Evolutionary conservation across 2,797 vertebrate species (phyloP).

Genomic region (Mus spretus): DNA sequence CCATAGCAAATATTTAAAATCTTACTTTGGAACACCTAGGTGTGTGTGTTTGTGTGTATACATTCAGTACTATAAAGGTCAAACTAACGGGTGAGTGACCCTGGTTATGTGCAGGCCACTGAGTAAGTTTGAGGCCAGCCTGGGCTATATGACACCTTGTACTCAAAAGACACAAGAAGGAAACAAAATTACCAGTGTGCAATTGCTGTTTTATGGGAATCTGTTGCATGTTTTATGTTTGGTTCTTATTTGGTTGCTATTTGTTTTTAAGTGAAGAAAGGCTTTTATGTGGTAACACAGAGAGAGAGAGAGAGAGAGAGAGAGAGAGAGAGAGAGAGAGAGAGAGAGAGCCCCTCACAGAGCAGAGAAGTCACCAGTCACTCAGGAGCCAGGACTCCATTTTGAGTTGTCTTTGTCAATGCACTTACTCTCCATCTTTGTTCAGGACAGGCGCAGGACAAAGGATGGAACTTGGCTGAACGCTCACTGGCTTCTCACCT

Average conservation of each 20-base stretch:
- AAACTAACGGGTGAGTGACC: not conserved
- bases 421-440: slow-evolving; percentile 95
- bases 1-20: slow-evolving; percentile 44
- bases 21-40: not conserved
- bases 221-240: not conserved
- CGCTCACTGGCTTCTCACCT: slow-evolving; percentile 91
- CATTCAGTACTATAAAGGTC: not conserved
- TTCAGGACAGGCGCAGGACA: slow-evolving; percentile 94
- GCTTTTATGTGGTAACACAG: not conserved
- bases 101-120: not conserved
- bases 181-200: not conserved
- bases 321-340: too few relatives aligned
- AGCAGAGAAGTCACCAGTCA: not conserved
- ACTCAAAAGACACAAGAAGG: not conserved
- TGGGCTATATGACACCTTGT: not conserved
- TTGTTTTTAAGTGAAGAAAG: not conserved
- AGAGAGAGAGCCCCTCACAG: too few relatives aligned
- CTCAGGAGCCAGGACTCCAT: not conserved
- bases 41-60: not conserved
- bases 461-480: slow-evolving; percentile 91
- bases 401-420: slow-evolving; percentile 43
- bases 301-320: not conserved
- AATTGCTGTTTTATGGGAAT: not conserved
- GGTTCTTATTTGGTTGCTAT: not conserved
- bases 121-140: not conserved